Evolutionary conservation across 2,888 invertebrate genomes (phyloP), one percentile per base, ranked within the genome.

Genomic region (Conus canariensis): DNA sequence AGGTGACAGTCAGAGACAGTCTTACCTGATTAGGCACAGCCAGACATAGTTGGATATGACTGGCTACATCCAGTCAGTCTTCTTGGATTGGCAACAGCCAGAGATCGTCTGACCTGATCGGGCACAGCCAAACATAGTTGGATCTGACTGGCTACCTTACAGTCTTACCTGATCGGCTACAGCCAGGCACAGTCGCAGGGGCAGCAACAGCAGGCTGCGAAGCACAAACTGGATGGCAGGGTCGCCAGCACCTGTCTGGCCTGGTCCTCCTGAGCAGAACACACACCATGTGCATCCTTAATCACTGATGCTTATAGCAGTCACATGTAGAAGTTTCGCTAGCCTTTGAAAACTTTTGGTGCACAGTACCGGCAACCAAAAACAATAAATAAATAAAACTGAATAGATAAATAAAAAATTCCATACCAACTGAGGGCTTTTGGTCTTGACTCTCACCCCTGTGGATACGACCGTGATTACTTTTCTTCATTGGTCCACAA

Each of bases 211-310:
- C 64, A 96, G 91, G 90, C 95, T 95, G n/a, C 93, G 90, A 45
- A 95, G 91, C 0, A 95, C 94, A 94, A 96, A 95, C 90, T 92
- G 90, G 7, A 93, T 94, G 74, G 94, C 94, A n/a, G 91, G 92
- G 86, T 93, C 92, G 10, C 58, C 22, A 10, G 45, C 82, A 0
- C 83, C 91, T n/a, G 45, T 59, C n/a, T 88, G 59, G 5, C 91
- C 88, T 16, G 91, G 92, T 0, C 90, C 92, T 70, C 92, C 92
- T 60, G 60, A 59, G 25, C 14, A 19, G 0, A 25, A 9, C 56
- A 88, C 88, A 45, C 14, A 90, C 86, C 85, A 10, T 74, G 90
- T 16, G 77, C 86, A 45, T 16, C 86, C 45, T 45, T 45, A 45
- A 45, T 45, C 45, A 45, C 45, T 45, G 45, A 45, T 45, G 45